Evolutionary conservation across 2,888 invertebrate species (phyloP), one percentile per base, ranked within the genome.

Genomic region (Diaprepes abbreviatus): DNA sequence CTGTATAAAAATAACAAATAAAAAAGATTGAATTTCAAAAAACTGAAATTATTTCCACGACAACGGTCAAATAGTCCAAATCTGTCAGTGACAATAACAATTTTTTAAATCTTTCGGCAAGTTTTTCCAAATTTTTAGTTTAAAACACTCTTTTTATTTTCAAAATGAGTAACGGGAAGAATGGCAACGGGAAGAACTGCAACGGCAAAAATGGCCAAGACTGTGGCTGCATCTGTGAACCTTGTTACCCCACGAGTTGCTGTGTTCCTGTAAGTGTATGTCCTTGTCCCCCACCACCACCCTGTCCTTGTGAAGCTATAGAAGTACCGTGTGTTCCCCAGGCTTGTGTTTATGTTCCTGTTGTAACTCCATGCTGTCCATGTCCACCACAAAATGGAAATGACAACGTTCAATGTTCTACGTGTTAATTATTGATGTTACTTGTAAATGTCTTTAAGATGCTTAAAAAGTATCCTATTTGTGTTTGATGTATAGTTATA

Each of bases 261-360:
- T 74, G 74, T 31, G 73, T 74, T 1, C 74, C 74, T 7, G 73
- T 74, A 14, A 67, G 70, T 33, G 73, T 74, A 6, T 74, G 73
- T 55, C 74, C 74, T 1, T 66, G 72, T 62, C 71, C 71, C 16
- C 71, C 73, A 12, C 71, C 74, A 6, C 33, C 63, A 9, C 67
- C 67, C 7, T 72, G 72, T 66, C 72, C 72, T 10, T 67, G 74
- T 43, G 62, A 17, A 21, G 43, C 66, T 6, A 28, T 69, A 2
- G 57, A 60, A 31, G 73, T 72, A 6, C 73, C 74, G 1, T 74
- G 74, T 60, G 72, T 73, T 1, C 73, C 73, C 19, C 70, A 74
- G 28, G 74, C 74, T 1, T 75, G 75, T 48, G 73, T 71, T 6
- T 73, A 70, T 55, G 75, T 74, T 2, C 74, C 74, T 16, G 73